Percentiles rank a stretch among this genome's conserved stretches.
Conservation (phyloP, 2,797 vertebrate species). For the Chelon auratus region DNA sequence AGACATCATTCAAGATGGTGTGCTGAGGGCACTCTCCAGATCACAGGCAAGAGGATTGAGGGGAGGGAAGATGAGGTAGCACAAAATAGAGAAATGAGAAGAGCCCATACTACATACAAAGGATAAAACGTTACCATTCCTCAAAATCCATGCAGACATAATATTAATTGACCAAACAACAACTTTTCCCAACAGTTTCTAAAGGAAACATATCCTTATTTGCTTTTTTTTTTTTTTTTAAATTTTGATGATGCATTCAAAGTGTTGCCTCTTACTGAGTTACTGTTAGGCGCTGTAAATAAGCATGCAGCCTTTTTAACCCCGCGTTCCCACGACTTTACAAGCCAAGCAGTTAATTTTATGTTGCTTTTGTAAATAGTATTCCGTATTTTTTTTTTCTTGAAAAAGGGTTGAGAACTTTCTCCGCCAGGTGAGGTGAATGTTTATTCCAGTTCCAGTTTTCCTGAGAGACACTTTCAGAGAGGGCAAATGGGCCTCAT, state of each 20-base stretch:
- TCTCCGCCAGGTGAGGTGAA: background rate
- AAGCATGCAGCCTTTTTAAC: background rate
- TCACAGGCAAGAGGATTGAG: no score
- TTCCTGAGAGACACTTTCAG: background rate
- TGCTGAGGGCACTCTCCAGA: no score
- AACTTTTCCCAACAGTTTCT: no score
- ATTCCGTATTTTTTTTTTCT: background rate
- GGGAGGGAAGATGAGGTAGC: no score
- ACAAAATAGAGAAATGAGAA: no score
- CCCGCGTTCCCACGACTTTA: background rate
- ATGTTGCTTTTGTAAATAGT: background rate
- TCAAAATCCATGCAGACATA: no score
- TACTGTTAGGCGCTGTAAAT: background rate
- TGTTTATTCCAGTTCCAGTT: background rate
- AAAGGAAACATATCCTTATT: no score
- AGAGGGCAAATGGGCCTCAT: slow-evolving; percentile 22
- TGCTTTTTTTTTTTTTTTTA: background rate
- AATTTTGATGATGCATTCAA: background rate
- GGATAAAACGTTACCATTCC: no score
- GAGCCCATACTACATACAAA: no score
- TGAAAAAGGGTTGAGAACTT: background rate
- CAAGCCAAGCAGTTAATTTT: background rate
- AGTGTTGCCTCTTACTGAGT: background rate
- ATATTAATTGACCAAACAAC: no score
- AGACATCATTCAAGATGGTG: no score